Conservation (phyloP, 2,888 invertebrate species). For the Cartodere bifasciata region DNA sequence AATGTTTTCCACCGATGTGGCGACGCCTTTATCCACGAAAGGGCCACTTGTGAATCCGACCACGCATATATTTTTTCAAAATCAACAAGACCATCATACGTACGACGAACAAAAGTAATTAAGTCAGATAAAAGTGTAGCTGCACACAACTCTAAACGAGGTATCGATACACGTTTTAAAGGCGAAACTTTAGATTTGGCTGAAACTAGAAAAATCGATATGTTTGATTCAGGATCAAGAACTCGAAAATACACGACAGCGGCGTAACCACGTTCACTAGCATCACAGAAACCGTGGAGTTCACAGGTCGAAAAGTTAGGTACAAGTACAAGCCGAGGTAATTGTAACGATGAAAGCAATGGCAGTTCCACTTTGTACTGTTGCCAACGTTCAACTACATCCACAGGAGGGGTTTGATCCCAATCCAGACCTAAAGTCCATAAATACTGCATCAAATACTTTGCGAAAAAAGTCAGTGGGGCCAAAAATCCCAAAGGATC, state of each 20-base stretch:
- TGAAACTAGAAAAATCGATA: slow-evolving; percentile 7
- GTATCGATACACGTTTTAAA: slow-evolving; percentile 12
- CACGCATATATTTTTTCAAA: slow-evolving; percentile 1
- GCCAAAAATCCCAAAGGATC: slow-evolving; percentile 19
- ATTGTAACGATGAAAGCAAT: slow-evolving; percentile 3
- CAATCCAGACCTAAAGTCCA: slow-evolving; percentile 13
- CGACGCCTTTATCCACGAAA: slow-evolving; percentile 4
- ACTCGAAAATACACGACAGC: slow-evolving; percentile 13
- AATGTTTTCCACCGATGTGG: slow-evolving; percentile 6
- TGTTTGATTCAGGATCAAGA: background rate
- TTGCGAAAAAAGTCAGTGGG: slow-evolving; percentile 16
- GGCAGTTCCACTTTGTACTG: slow-evolving; percentile 6
- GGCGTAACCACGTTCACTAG: slow-evolving; percentile 10
- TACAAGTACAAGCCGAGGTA: slow-evolving; percentile 7
- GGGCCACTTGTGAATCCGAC: slow-evolving; percentile 7
- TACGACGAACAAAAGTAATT: background rate
- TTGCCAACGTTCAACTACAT: slow-evolving; percentile 8
- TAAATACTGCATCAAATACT: slow-evolving; percentile 17
- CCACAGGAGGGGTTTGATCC: slow-evolving; percentile 11
- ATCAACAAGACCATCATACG: background rate
- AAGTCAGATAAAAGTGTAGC: slow-evolving; percentile 11
- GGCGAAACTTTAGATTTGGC: slow-evolving; percentile 13
- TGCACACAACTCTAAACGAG: slow-evolving; percentile 14
- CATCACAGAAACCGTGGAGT: slow-evolving; percentile 13
- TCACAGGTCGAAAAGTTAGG: background rate